Conservation (phyloP, 2,113 vertebrate species). For the Mormyrus iriodes region DNA sequence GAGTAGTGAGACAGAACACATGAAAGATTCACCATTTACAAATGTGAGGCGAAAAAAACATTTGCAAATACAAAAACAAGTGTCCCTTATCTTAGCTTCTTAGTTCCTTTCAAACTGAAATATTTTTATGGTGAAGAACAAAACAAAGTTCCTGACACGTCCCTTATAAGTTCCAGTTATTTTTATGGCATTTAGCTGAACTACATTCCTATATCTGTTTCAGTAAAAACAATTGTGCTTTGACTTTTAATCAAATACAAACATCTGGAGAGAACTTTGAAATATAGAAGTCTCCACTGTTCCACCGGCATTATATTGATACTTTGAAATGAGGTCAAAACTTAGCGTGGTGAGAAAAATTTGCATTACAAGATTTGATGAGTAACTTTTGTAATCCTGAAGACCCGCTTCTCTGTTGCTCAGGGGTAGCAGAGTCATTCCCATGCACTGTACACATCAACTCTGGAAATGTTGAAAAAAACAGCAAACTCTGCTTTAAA, state of each 20-base stretch:
- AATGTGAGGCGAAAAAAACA: neutral
- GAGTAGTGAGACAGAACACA: neutral
- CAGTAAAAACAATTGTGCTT: neutral
- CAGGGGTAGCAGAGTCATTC: neutral
- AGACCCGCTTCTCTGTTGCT: neutral
- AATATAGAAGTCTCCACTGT: neutral
- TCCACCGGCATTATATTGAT: neutral
- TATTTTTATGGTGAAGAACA: neutral
- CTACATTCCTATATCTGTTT: neutral
- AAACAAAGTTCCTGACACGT: neutral
- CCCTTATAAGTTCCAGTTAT: no score
- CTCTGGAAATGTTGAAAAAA: slow-evolving; percentile 28
- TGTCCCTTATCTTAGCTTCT: neutral
- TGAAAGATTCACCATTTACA: neutral
- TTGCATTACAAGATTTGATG: neutral
- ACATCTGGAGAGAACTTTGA: neutral
- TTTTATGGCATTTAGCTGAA: neutral
- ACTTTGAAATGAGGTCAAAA: neutral
- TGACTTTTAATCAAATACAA: neutral
- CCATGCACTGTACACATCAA: neutral
- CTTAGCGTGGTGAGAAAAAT: no score
- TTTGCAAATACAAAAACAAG: neutral
- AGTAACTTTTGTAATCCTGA: neutral
- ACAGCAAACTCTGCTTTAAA: slow-evolving; percentile 59
- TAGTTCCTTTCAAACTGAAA: neutral